Base-by-base conservation (phyloP, 2,888 invertebrate species). In the Amphipoea oculea region DNA sequence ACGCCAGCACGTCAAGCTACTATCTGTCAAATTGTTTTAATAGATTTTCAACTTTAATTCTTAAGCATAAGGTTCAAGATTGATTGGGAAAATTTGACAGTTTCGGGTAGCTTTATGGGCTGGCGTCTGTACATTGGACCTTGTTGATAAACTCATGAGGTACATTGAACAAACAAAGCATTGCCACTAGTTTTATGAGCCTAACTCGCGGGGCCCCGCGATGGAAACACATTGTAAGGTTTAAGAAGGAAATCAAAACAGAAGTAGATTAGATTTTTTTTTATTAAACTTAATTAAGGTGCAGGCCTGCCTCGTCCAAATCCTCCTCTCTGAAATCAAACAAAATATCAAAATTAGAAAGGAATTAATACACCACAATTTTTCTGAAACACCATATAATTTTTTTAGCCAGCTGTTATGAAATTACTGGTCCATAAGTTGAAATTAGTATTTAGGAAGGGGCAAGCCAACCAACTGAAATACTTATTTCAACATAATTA, bases 241-340 rank as follows among this genome's bases (percentile, higher is more conserved):
- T 51, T 51, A 2, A 20, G 0, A 66, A 62, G 1, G 54, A 60
- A 84, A 78, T 40, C 20, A 75, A 83, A 86, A 80, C n/a, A 36
- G n/a, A 14, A 74, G 83, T 86, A 76, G 42, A 75, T 89, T 87
- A 88, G 80, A 85, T 83, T 86, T 86, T 89, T 89, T 92, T 94
- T 93, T 94, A 94, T 94, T 95, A 92, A 93, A 94, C 94, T 97
- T 97, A 97, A 94, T 94, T 95, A 96, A 89, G 95, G 94, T 96
- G 97, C 93, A 94, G 97, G 94, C 96, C 98, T 97, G 90, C 98
- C 98, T 95, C 98, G 97, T 92, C 98, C 98, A 91, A 98, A 98
- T 91, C 98, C 98, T 93, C 98, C 98, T 97, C 98, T 98, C 98
- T 98, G 97, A 88, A 97, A 97, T 89, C 91, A 94, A 93, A 90